phyloP scores from a whole-genome alignment of 2,888 invertebrate genomes.

The Scrobipalpa costella region DNA sequence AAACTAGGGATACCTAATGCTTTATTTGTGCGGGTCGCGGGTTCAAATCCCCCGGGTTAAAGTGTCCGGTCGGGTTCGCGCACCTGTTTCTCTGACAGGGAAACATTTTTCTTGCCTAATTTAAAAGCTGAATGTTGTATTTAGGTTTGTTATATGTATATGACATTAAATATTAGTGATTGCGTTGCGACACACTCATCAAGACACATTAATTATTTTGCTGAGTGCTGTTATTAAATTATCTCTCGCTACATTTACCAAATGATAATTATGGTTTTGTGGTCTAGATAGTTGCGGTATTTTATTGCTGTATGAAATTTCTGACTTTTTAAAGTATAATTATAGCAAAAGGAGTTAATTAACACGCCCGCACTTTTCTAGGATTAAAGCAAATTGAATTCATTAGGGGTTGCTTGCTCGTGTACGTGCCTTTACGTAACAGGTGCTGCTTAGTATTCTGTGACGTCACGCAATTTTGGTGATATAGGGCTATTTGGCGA shows the following conservation, averaged over 20 bases:
- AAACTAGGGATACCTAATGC: not conserved
- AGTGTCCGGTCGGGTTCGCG: not conserved
- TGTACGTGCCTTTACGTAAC: slow-evolving; percentile 9
- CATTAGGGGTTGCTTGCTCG: not conserved
- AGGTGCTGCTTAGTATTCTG: slow-evolving; percentile 20
- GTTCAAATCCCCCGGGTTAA: slow-evolving; percentile 11
- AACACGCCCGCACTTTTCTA: not conserved
- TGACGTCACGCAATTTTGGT: slow-evolving; percentile 11
- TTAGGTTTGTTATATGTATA: no score
- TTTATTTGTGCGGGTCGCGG: slow-evolving; percentile 20
- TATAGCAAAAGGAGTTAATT: not conserved
- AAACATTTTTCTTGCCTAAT: not conserved
- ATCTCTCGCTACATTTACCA: no score
- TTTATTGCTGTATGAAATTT: not conserved
- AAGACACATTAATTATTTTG: no score
- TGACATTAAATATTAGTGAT: no score
- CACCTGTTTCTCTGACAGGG: slow-evolving; percentile 19
- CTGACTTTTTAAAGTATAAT: not conserved
- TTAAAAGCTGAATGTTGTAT: no score
- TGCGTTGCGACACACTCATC: no score
- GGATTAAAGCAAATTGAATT: slow-evolving; percentile 7
- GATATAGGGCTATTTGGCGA: slow-evolving; percentile 31
- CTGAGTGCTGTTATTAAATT: no score
- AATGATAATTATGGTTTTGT: no score
- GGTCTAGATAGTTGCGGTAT: no score